These are phyloP conservation scores for Drosophila tani DNA, from an alignment of 1,140 invertebrate genomes.

Conservation along the genomic window DNA sequence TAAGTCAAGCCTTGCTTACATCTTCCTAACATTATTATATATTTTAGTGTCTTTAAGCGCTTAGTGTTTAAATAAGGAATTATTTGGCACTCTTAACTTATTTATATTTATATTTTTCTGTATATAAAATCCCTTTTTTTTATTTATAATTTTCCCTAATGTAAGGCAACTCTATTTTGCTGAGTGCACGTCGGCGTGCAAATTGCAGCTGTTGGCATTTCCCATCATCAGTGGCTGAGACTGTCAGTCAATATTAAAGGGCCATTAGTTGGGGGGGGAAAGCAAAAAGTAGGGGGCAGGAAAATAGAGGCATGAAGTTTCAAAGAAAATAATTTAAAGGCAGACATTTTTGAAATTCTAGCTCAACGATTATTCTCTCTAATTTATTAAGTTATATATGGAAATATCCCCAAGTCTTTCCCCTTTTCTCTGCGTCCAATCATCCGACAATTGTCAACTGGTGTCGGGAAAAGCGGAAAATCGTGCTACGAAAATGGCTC, in stretches of 20 bases:
- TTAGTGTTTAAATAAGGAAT: too few species aligned
- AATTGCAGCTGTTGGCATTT: constrained; percentile 70
- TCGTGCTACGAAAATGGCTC: constrained; percentile 37
- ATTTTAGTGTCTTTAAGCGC: too few species aligned
- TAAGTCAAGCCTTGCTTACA: background rate
- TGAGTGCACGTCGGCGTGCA: constrained; percentile 18
- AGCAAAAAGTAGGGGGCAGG: background rate
- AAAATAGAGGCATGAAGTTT: background rate
- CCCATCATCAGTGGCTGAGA: constrained; percentile 38
- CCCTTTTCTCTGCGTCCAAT: background rate
- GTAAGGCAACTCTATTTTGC: background rate
- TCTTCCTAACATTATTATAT: background rate
- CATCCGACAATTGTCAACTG: constrained; percentile 33
- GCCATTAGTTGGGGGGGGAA: constrained; percentile 42
- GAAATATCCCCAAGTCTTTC: background rate
- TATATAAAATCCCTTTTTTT: background rate
- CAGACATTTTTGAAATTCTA: background rate
- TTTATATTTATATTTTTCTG: too few species aligned
- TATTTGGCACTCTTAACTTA: too few species aligned
- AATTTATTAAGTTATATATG: constrained; percentile 1
- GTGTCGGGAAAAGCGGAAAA: constrained; percentile 22
- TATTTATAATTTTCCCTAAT: background rate
- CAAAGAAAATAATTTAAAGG: background rate
- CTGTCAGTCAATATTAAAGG: constrained; percentile 67
- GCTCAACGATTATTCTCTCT: background rate